Evolutionary conservation across 1,140 invertebrate genomes (phyloP), one percentile per base, ranked within the genome.

Genomic region (Maconellicoccus hirsutus): DNA sequence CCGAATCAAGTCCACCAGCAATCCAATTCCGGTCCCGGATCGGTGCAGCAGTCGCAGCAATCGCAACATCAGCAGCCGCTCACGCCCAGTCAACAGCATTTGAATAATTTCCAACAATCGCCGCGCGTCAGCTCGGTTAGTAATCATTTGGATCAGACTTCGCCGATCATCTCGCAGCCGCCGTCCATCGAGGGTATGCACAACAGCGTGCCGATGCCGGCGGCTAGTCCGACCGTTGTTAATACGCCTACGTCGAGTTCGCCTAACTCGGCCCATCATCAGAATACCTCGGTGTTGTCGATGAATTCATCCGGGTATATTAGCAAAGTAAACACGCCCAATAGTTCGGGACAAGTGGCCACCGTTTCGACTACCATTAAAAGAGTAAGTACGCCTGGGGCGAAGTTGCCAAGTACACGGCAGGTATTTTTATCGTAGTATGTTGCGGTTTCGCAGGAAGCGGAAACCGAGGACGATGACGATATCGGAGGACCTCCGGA

Each of bases 11-110:
- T 70, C 25, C 70, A 39, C 27, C 42, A 70, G 61, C 77, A 79
- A 79, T 76, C 79, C 82, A 75, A 80, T 81, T 75, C 83, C 87
- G 75, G 82, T 82, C 33, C 89, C 89, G 52, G 66, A 29, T 52
- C 39, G 76, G 78, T 87, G 8, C 88, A 87, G 78, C 83, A 80
- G 38, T 63, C 42, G n/a, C 69, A 70, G 42, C 72, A 71, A 61
- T 52, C 70, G 19, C 70, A 71, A 10, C 72, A 69, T 61, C 70
- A 70, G 70, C 70, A 42, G 25, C 70, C 70, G n/a, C 12, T 71
- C 23, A 72, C 33, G 42, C 63, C 27, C 23, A 72, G 39, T 61
- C 61, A 2, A 66, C 29, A n/a, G 71, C 63, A 23, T 63, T 63
- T 52, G 33, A 72, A 52, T 33, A 59, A 59, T 23, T 71, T 63